Conservation (phyloP, 2,113 vertebrate genomes). For the Elaphurus davidianus region DNA sequence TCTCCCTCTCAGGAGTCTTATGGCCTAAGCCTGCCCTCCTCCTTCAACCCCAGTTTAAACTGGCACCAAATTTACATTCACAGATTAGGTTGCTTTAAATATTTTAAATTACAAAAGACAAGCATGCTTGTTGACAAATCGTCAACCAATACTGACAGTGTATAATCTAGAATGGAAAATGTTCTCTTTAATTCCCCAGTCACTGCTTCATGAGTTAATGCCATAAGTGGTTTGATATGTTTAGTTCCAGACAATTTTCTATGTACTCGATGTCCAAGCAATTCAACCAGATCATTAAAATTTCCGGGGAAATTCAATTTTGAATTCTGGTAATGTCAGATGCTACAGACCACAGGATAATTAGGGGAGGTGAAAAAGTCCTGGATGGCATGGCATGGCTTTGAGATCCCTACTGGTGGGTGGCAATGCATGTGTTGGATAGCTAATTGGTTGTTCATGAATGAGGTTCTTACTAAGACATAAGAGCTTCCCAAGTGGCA, state of each 20-base stretch:
- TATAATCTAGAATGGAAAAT: not conserved
- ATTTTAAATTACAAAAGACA: not conserved
- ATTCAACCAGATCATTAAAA: not conserved
- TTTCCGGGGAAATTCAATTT: not conserved
- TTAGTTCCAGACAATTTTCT: conserved; percentile 8
- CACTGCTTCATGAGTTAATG: not conserved
- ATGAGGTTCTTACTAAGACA: not conserved
- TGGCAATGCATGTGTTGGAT: not conserved
- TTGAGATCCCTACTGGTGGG: not conserved
- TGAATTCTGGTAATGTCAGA: not conserved
- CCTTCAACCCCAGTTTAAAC: not conserved
- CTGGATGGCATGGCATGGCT: not conserved
- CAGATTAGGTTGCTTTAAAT: not conserved
- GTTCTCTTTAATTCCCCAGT: not conserved
- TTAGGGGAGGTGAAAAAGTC: not conserved
- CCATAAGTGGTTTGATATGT: not conserved
- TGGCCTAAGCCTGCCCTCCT: not conserved
- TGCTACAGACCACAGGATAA: not conserved
- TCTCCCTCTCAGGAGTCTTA: not conserved
- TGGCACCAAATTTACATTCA: not conserved
- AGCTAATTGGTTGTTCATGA: not conserved
- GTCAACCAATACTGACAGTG: not conserved
- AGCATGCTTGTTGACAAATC: not conserved
- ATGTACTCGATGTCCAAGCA: not conserved
- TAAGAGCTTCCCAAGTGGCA: not conserved